Conservation (phyloP, 2,888 invertebrate genomes). For the Cylindroiulus punctatus region DNA sequence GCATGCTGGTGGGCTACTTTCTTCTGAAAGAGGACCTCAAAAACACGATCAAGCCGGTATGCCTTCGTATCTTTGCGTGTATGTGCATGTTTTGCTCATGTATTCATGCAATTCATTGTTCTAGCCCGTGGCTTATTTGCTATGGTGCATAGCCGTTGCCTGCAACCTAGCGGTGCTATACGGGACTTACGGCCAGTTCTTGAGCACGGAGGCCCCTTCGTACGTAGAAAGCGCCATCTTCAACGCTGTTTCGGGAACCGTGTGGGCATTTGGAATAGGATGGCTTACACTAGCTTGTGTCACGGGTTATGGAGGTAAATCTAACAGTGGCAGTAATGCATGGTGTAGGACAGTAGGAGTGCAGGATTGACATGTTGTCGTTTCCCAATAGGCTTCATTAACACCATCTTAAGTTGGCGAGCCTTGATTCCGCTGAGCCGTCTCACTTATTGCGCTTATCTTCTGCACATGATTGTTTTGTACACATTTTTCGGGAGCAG, state of each 20-base stretch:
- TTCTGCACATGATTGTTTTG: constrained; percentile 30
- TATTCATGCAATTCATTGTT: background rate
- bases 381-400: constrained; percentile 31
- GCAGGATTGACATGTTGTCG: too few species aligned
- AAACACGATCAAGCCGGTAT: constrained; percentile 46
- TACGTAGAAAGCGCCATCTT: constrained; percentile 20
- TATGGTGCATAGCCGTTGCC: constrained; percentile 13
- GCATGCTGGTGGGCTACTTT: constrained; percentile 49
- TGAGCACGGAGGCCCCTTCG: constrained; percentile 36
- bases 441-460: constrained; percentile 50
- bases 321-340: background rate
- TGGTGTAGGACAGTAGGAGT: too few species aligned
- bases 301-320: constrained; percentile 43
- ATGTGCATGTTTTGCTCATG: background rate
- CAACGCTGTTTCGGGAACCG: constrained; percentile 46
- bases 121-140: background rate
- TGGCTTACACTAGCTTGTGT: constrained; percentile 35
- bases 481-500: constrained; percentile 49
- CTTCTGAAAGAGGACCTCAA: constrained; percentile 43
- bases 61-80: background rate
- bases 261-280: constrained; percentile 46
- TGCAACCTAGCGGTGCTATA: constrained; percentile 10
- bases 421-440: constrained; percentile 49
- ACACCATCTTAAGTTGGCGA: constrained; percentile 11
- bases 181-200: constrained; percentile 8